Conservation (phyloP, 2,888 invertebrate genomes). For the Sinentomon sp. region DNA sequence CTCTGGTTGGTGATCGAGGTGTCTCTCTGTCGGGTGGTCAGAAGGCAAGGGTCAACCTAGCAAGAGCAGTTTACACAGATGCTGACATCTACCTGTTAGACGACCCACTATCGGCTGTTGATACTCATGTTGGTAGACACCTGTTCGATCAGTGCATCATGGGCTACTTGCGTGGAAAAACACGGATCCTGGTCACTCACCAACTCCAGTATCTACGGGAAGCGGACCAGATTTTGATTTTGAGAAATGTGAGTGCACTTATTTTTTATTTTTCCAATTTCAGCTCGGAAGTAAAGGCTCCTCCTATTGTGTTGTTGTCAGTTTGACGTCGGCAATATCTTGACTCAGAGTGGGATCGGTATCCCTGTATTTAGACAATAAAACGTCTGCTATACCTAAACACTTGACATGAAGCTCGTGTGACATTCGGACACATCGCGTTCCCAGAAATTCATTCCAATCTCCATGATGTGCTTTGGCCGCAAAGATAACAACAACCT, state of each 20-base stretch:
- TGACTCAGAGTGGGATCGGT: too few species aligned
- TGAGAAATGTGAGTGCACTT: constrained; percentile 10
- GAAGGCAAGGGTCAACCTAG: constrained; percentile 25
- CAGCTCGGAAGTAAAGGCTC: too few species aligned
- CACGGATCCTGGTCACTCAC: constrained; percentile 14
- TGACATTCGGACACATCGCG: too few species aligned
- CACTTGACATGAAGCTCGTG: too few species aligned
- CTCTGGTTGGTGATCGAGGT: constrained; percentile 27
- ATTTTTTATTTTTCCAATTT: too few species aligned
- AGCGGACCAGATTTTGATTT: constrained; percentile 12
- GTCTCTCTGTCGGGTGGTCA: constrained; percentile 27
- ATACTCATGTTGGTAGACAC: constrained; percentile 14
- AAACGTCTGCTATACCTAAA: too few species aligned
- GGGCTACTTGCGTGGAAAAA: constrained; percentile 11
- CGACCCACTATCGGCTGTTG: constrained; percentile 36
- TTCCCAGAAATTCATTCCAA: too few species aligned
- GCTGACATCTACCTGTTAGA: constrained; percentile 64
- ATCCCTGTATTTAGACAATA: too few species aligned
- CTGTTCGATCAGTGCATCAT: constrained; percentile 14
- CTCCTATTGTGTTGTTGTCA: too few species aligned
- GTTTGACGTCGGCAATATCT: too few species aligned
- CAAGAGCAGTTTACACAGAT: constrained; percentile 38
- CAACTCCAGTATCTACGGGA: constrained; percentile 14
- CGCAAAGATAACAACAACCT: too few species aligned
- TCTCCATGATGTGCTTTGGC: too few species aligned